A percentile compares a stretch with the other conserved stretches of the same genome.
These are phyloP conservation scores for Periplaneta americana DNA, from an alignment of 1,140 invertebrate genomes.

Conservation along the genomic window DNA sequence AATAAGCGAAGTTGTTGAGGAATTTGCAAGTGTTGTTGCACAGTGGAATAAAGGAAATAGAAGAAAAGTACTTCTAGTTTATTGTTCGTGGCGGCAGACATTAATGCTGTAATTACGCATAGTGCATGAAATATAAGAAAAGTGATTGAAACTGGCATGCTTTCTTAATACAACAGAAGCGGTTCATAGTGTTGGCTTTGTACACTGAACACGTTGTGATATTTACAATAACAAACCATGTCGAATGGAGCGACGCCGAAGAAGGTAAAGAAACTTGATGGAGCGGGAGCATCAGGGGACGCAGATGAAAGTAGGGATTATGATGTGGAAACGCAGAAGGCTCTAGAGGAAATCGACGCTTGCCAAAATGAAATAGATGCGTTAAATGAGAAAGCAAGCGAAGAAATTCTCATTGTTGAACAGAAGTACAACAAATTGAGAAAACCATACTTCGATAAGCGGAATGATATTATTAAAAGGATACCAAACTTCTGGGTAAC, in stretches of 20 bases:
- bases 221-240: not conserved
- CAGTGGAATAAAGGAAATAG: too few relatives aligned
- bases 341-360: slow-evolving; percentile 71
- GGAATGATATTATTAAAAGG: slow-evolving; percentile 76
- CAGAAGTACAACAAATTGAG: slow-evolving; percentile 87
- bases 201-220: not conserved
- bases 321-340: slow-evolving; percentile 60
- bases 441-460: slow-evolving; percentile 79
- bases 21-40: too few relatives aligned
- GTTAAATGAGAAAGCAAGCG: slow-evolving; percentile 78
- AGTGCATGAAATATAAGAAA: not conserved
- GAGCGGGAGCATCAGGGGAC: slow-evolving; percentile 12
- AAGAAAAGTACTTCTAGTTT: not conserved
- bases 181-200: not conserved
- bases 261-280: slow-evolving; percentile 33
- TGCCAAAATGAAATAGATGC: slow-evolving; percentile 78
- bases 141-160: not conserved
- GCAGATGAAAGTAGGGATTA: slow-evolving; percentile 39
- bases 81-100: not conserved
- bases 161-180: not conserved
- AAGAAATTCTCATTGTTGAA: slow-evolving; percentile 88
- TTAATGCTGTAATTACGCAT: not conserved
- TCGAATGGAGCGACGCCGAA: slow-evolving; percentile 28
- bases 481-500: slow-evolving; percentile 91
- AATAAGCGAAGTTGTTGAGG: not conserved